Evolutionary conservation across 2,888 invertebrate genomes (phyloP).

Genomic region (Platypus cylindrus): DNA sequence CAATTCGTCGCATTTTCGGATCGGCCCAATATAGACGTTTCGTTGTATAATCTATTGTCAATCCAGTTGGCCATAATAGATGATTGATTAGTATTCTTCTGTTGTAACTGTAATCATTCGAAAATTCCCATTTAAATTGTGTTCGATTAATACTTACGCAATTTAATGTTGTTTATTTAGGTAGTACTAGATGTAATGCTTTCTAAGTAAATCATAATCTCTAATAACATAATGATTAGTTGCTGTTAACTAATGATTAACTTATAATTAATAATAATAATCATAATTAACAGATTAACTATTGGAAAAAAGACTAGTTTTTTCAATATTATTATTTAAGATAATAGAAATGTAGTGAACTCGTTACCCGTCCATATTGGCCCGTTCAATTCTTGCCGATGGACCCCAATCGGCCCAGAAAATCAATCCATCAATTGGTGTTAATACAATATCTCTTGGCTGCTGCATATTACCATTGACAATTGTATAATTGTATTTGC

Average conservation of each 20-base stretch:
- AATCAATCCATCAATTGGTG: slow-evolving; percentile 52
- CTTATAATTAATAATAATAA: too few species aligned
- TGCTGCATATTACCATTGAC: slow-evolving; percentile 41
- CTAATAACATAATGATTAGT: too few species aligned
- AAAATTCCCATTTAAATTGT: too few species aligned
- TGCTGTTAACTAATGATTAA: too few species aligned
- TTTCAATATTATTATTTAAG: too few species aligned
- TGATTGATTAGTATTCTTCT: slow-evolving; percentile 41
- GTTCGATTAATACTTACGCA: too few species aligned
- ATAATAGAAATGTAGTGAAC: too few species aligned
- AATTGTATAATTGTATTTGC: slow-evolving; percentile 43
- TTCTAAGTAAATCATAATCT: too few species aligned
- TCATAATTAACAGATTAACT: too few species aligned
- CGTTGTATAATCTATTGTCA: slow-evolving; percentile 63
- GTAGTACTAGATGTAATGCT: too few species aligned
- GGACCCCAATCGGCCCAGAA: slow-evolving; percentile 67
- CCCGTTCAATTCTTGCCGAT: slow-evolving; percentile 47
- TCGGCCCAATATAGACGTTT: slow-evolving; percentile 76
- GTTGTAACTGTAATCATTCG: slow-evolving; percentile 18
- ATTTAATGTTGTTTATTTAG: too few species aligned
- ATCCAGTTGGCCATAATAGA: slow-evolving; percentile 60
- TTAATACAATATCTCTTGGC: slow-evolving; percentile 56
- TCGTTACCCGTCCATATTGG: slow-evolving; percentile 52
- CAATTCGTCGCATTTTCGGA: slow-evolving; percentile 60
- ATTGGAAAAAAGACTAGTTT: too few species aligned